These are phyloP conservation scores for Chascanopsetta lugubris DNA, from an alignment of 2,113 vertebrate species.

Conservation along the genomic window DNA sequence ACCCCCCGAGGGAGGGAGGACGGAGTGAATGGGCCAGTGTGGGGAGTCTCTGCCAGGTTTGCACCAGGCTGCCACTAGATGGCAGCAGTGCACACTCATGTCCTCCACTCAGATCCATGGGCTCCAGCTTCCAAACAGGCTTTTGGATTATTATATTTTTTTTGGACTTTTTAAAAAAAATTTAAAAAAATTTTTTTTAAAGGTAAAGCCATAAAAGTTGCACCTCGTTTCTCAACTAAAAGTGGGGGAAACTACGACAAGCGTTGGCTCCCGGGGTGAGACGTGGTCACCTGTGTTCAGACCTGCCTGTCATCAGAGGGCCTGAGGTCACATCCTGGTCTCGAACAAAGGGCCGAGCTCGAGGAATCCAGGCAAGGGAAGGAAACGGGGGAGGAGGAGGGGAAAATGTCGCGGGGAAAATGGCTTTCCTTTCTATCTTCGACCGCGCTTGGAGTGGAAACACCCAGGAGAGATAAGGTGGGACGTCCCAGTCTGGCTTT, in stretches of 20 bases:
- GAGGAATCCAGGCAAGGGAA: slow-evolving; percentile 62
- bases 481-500: slow-evolving; percentile 76
- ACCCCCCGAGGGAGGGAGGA: no score
- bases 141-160: slow-evolving; percentile 39
- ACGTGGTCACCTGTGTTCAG: slow-evolving; percentile 40
- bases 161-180: no score
- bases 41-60: slow-evolving; percentile 26
- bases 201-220: slow-evolving; percentile 49
- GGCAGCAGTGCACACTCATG: slow-evolving; percentile 69
- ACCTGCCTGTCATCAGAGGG: no score
- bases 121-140: slow-evolving; percentile 10
- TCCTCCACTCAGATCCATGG: slow-evolving; percentile 16
- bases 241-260: not conserved
- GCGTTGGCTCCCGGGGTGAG: not conserved
- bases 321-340: slow-evolving; percentile 61
- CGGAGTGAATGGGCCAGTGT: not conserved
- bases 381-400: slow-evolving; percentile 51
- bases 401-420: slow-evolving; percentile 32
- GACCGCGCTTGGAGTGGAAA: slow-evolving; percentile 73
- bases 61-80: slow-evolving; percentile 68
- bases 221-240: slow-evolving; percentile 34
- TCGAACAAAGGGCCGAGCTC: slow-evolving; percentile 58
- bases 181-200: no score
- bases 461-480: slow-evolving; percentile 76
- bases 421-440: slow-evolving; percentile 46